Conservation (phyloP, 2,888 invertebrate species). For the Lasioglossum marginatum region DNA sequence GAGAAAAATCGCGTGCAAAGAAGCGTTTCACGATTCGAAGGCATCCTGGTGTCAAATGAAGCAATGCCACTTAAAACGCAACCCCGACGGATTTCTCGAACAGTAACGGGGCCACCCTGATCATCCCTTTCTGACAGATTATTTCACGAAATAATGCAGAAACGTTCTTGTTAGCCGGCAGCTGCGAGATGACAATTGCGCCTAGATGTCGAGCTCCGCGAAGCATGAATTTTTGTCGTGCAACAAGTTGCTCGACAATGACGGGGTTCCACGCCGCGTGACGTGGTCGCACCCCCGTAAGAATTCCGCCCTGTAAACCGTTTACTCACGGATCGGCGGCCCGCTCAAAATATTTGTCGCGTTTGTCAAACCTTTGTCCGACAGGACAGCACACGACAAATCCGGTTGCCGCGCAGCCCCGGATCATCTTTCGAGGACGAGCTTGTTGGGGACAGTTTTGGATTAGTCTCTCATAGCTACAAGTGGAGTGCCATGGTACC, state of each 20-base stretch:
- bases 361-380: slow-evolving; percentile 69
- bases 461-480: slow-evolving; percentile 37
- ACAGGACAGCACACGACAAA: slow-evolving; percentile 51
- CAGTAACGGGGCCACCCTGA: slow-evolving; percentile 45
- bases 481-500: slow-evolving; percentile 2
- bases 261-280: slow-evolving; percentile 47
- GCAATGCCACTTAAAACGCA: slow-evolving; percentile 27
- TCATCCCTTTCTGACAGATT: slow-evolving; percentile 54
- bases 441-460: slow-evolving; percentile 50
- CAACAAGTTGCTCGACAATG: slow-evolving; percentile 67
- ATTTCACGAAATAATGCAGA: slow-evolving; percentile 60
- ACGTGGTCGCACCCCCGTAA: slow-evolving; percentile 44
- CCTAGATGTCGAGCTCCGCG: slow-evolving; percentile 54
- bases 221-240: slow-evolving; percentile 72
- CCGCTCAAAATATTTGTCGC: slow-evolving; percentile 83
- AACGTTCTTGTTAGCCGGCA: slow-evolving; percentile 59
- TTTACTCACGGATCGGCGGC: slow-evolving; percentile 82
- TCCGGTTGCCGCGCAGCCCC: slow-evolving; percentile 48
- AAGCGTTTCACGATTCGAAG: background rate
- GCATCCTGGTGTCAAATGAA: slow-evolving; percentile 17
- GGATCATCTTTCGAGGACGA: slow-evolving; percentile 57
- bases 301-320: slow-evolving; percentile 78
- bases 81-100: slow-evolving; percentile 37
- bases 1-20: background rate
- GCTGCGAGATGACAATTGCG: slow-evolving; percentile 77